These are phyloP conservation scores for Leptopilina clavipes DNA, from an alignment of 1,140 invertebrate species.

Conservation along the genomic window DNA sequence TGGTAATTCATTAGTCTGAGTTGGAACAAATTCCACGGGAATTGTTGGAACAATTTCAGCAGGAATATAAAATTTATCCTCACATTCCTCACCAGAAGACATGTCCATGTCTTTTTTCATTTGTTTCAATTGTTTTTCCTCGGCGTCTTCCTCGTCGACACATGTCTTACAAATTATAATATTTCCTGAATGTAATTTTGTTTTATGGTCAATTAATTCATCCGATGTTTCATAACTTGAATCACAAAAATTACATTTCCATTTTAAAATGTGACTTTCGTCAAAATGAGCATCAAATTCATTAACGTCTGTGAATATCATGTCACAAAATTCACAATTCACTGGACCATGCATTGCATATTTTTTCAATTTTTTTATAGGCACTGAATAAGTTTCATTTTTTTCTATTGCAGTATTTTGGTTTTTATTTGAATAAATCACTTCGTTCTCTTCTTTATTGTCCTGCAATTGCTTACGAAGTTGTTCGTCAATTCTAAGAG, in stretches of 20 bases:
- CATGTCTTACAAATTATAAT: slow-evolving; percentile 40
- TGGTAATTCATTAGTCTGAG: slow-evolving; percentile 19
- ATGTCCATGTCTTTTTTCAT: not conserved
- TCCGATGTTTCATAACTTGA: slow-evolving; percentile 42
- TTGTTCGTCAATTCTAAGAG: slow-evolving; percentile 52
- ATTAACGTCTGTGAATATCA: slow-evolving; percentile 51
- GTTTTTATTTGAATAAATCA: not conserved
- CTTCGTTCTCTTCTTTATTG: slow-evolving; percentile 35
- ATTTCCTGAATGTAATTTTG: slow-evolving; percentile 42
- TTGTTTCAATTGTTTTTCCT: slow-evolving; percentile 26
- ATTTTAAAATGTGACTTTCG: slow-evolving; percentile 45
- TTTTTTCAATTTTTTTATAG: slow-evolving; percentile 41
- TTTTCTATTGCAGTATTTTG: not conserved
- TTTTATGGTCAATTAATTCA: slow-evolving; percentile 51
- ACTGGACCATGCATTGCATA: slow-evolving; percentile 46
- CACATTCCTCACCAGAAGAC: not conserved
- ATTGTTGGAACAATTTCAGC: slow-evolving; percentile 37
- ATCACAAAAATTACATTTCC: slow-evolving; percentile 51
- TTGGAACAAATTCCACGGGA: not conserved
- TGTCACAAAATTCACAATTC: slow-evolving; percentile 54
- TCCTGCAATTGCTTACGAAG: slow-evolving; percentile 47
- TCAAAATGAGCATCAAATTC: slow-evolving; percentile 55
- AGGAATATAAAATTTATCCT: slow-evolving; percentile 7
- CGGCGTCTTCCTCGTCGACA: slow-evolving; percentile 26
- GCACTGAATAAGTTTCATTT: slow-evolving; percentile 18